phyloP scores from a whole-genome alignment of 2,797 vertebrate genomes.

The Alectoris magna region DNA sequence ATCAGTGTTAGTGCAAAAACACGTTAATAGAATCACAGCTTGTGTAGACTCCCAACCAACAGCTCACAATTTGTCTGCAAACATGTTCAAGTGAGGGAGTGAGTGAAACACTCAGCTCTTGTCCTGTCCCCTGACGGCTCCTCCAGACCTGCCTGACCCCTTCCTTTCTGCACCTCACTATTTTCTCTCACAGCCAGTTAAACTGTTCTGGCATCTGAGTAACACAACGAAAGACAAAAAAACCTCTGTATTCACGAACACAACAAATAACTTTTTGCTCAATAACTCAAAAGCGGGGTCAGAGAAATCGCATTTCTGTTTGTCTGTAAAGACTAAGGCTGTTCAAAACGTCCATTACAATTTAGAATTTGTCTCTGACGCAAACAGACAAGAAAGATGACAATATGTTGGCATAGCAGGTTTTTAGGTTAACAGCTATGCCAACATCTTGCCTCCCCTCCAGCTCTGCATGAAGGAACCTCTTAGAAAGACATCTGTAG shows the following conservation, averaged over 20 bases:
- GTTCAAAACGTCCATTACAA: background rate
- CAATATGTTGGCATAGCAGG: constrained; percentile 88
- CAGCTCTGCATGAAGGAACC: constrained; percentile 67
- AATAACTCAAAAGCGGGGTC: background rate
- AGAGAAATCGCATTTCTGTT: background rate
- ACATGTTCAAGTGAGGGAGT: background rate
- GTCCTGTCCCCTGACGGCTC: fast-evolving
- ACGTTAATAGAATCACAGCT: background rate
- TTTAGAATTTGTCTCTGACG: constrained; percentile 30
- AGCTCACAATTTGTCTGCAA: background rate
- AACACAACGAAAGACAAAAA: background rate
- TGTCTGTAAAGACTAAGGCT: background rate
- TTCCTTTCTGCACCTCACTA: background rate
- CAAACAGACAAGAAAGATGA: constrained; percentile 83
- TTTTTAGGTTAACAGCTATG: constrained; percentile 85
- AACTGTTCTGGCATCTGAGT: fast-evolving
- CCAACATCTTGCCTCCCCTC: constrained; percentile 89
- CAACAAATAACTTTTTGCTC: background rate
- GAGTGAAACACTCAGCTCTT: background rate
- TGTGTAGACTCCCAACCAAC: background rate
- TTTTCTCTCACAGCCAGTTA: background rate
- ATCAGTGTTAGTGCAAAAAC: background rate
- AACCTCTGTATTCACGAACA: background rate
- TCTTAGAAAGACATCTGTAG: constrained; percentile 7
- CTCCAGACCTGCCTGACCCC: background rate